phyloP scores from a whole-genome alignment of 2,113 vertebrate genomes.

The Bufo gargarizans region DNA sequence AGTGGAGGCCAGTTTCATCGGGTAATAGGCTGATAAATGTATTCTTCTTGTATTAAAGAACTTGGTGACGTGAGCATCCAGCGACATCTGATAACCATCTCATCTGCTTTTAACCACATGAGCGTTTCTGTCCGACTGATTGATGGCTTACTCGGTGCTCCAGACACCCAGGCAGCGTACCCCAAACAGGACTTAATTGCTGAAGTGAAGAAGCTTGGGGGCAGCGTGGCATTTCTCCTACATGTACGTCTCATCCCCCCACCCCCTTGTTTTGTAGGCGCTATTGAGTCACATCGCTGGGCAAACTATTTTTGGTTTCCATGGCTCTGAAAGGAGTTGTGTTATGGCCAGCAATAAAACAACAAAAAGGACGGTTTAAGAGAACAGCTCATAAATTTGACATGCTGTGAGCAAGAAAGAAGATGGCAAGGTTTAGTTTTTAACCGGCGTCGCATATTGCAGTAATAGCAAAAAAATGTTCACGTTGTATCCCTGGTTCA shows the following conservation, averaged over 20 bases:
- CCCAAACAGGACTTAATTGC: not conserved
- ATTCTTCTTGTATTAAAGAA: slow-evolving; percentile 5
- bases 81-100: not conserved
- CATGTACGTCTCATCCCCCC: slow-evolving; percentile 70
- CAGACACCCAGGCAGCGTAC: not conserved
- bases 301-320: slow-evolving; percentile 65
- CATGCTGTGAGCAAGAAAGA: slow-evolving; percentile 43
- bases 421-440: slow-evolving; percentile 14
- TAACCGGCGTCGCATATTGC: not conserved
- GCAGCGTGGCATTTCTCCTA: slow-evolving; percentile 65
- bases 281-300: slow-evolving; percentile 21
- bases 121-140: slow-evolving; percentile 9
- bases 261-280: not conserved
- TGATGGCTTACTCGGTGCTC: not conserved
- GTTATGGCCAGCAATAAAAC: slow-evolving; percentile 64
- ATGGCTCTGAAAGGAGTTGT: slow-evolving; percentile 72
- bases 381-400: slow-evolving; percentile 55
- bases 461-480: not conserved
- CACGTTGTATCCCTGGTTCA: not conserved
- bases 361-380: slow-evolving; percentile 65
- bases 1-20: not conserved
- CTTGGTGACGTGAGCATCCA: slow-evolving; percentile 8
- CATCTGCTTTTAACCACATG: not conserved
- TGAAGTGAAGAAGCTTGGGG: slow-evolving; percentile 70
- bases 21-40: not conserved